Percentiles rank a stretch among this genome's conserved stretches.
Evolutionary conservation across 2,888 invertebrate genomes (phyloP).

Genomic region (Phortica magna): DNA sequence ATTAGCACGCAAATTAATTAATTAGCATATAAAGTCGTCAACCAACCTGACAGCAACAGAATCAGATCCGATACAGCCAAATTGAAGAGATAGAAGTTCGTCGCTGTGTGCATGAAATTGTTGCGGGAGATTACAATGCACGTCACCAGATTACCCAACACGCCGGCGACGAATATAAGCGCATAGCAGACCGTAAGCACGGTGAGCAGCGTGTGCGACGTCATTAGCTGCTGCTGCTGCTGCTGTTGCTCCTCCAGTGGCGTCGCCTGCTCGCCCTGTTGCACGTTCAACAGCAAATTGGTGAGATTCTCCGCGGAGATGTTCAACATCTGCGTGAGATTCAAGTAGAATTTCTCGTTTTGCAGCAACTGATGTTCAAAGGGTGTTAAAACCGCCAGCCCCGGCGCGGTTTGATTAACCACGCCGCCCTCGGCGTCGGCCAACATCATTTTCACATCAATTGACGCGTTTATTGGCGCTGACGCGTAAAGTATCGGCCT

Average conservation of each 20-base stretch:
- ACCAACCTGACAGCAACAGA: conserved; percentile 84
- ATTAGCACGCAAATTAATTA: neutral
- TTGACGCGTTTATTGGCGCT: neutral
- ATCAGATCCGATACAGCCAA: conserved; percentile 91
- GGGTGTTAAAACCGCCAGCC: neutral
- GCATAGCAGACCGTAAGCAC: conserved; percentile 86
- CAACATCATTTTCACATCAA: conserved; percentile 27
- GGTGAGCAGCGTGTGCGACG: conserved; percentile 61
- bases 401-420: conserved; percentile 14
- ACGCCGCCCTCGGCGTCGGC: neutral
- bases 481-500: neutral
- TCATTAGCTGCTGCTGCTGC: neutral
- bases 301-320: conserved; percentile 64
- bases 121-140: conserved; percentile 91
- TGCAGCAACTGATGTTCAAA: conserved; percentile 42
- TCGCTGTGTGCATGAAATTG: conserved; percentile 90
- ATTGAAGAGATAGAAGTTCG: conserved; percentile 91
- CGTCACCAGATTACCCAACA: conserved; percentile 90
- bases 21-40: conserved; percentile 66
- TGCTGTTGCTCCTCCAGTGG: neutral
- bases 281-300: conserved; percentile 47
- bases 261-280: conserved; percentile 11
- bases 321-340: conserved; percentile 62
- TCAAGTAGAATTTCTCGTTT: conserved; percentile 62
- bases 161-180: conserved; percentile 82